Base-by-base conservation (phyloP, 2,888 invertebrate genomes). In the Didymodactylos carnosus region DNA sequence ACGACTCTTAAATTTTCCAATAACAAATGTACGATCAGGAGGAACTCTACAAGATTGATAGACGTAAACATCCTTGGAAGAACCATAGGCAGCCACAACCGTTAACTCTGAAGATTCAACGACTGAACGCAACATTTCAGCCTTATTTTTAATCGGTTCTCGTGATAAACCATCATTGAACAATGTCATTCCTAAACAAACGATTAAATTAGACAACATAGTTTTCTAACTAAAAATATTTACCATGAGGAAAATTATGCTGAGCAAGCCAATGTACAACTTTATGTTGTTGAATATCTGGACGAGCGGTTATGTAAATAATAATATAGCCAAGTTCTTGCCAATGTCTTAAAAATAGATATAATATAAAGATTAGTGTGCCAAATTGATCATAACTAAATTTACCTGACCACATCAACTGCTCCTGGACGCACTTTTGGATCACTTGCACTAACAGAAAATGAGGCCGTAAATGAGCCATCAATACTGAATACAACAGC, bases 401-500 rank as follows among this genome's bases (percentile, higher is more conserved):
- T 27, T 62, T 62, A 62, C 62, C 62, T 89, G 78, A 88, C 92
- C 79, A 98, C 91, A 84, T 98, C 98, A 0, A 98, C 97, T 69
- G 98, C 97, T 7, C 97, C 97, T 2, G 97, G 93, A 80, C 97
- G 86, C 2, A 98, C 95, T 87, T 94, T 94, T 0, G 85, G 97
- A 86, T 98, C 97, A 43, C 80, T 81, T 62, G 97, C 98, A 72
- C 94, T 94, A 16, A 99, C 97, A 13, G 97, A 97, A 82, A 98
- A 91, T 80, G 94, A 95, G 3, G 95, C 95, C 19, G 97, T 95
- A 84, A 98, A 95, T 1, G 95, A 94, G 23, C 98, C 98, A 82
- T 99, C 98, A 80, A 99, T 97, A 84, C 95, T 97, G 85, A 99
- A 99, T 19, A 98, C 94, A 41, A 97, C 90, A 79, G 92, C 92